Evolutionary conservation across 2,888 invertebrate genomes (phyloP).

Genomic region (Cryptocheilus praepositus): DNA sequence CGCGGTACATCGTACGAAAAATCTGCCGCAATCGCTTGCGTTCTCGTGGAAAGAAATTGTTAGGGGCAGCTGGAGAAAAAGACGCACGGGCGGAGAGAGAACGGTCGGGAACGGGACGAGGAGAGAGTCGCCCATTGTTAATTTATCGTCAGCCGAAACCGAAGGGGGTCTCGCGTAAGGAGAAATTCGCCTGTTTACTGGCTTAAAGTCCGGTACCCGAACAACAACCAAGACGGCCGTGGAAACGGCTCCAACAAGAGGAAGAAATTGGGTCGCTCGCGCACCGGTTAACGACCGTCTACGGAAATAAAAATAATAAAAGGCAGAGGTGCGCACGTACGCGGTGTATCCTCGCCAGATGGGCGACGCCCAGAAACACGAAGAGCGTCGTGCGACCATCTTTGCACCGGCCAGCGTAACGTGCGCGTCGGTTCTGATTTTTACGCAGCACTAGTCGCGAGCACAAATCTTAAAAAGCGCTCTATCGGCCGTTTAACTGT

Average conservation of each 20-base stretch:
- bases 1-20: too few relatives aligned
- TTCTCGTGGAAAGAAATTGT: too few relatives aligned
- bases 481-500: too few relatives aligned
- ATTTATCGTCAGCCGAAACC: slow-evolving; percentile 22
- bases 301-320: slow-evolving; percentile 28
- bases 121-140: slow-evolving; percentile 27
- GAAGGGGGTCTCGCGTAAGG: slow-evolving; percentile 19
- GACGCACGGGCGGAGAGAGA: too few relatives aligned
- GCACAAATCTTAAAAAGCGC: slow-evolving; percentile 9
- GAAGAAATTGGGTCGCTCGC: slow-evolving; percentile 38
- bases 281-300: slow-evolving; percentile 40
- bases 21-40: too few relatives aligned
- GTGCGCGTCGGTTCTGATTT: not conserved
- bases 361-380: not conserved
- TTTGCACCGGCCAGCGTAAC: not conserved
- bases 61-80: too few relatives aligned
- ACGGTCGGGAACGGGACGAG: too few relatives aligned
- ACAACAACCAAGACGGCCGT: slow-evolving; percentile 15
- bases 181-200: slow-evolving; percentile 29
- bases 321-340: too few relatives aligned
- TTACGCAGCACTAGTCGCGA: not conserved
- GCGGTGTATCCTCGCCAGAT: too few relatives aligned
- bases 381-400: not conserved
- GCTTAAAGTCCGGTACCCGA: slow-evolving; percentile 7
- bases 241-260: slow-evolving; percentile 24